These are phyloP conservation scores for Hirudo medicinalis DNA, from an alignment of 1,140 invertebrate species.

Conservation along the genomic window DNA sequence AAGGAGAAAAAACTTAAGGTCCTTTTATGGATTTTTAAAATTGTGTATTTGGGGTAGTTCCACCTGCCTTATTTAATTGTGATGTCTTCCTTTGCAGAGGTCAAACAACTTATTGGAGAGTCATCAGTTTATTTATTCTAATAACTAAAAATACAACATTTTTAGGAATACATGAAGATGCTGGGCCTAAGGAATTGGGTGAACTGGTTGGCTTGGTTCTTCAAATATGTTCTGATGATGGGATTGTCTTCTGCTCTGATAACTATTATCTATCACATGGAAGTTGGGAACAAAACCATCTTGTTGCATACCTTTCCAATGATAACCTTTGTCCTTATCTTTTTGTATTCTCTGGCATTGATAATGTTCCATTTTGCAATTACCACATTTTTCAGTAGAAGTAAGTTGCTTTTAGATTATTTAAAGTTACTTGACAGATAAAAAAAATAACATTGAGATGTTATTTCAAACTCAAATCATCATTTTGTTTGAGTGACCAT, in stretches of 20 bases:
- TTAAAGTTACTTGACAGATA: too few species aligned
- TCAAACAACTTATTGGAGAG: background rate
- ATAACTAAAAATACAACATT: background rate
- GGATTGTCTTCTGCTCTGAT: conserved; percentile 48
- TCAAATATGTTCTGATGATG: conserved; percentile 59
- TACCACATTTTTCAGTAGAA: conserved; percentile 48
- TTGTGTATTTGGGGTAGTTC: too few species aligned
- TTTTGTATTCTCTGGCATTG: conserved; percentile 44
- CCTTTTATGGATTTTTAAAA: too few species aligned
- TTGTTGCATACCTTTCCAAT: conserved; percentile 42
- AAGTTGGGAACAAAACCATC: conserved; percentile 31
- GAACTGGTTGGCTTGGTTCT: conserved; percentile 70
- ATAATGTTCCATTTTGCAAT: conserved; percentile 47
- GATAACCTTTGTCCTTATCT: conserved; percentile 46
- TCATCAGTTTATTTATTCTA: background rate
- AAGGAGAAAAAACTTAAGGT: conserved; percentile 38
- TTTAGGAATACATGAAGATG: conserved; percentile 69
- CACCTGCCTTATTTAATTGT: too few species aligned
- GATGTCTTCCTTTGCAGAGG: too few species aligned
- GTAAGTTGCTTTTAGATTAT: background rate
- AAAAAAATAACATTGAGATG: too few species aligned
- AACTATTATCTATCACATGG: conserved; percentile 42
- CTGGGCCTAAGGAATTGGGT: conserved; percentile 70
- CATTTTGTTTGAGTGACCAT: too few species aligned
- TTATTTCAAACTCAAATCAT: too few species aligned